These are phyloP conservation scores for Neodiprion fabricii DNA, from an alignment of 1,140 invertebrate genomes.

Conservation along the genomic window DNA sequence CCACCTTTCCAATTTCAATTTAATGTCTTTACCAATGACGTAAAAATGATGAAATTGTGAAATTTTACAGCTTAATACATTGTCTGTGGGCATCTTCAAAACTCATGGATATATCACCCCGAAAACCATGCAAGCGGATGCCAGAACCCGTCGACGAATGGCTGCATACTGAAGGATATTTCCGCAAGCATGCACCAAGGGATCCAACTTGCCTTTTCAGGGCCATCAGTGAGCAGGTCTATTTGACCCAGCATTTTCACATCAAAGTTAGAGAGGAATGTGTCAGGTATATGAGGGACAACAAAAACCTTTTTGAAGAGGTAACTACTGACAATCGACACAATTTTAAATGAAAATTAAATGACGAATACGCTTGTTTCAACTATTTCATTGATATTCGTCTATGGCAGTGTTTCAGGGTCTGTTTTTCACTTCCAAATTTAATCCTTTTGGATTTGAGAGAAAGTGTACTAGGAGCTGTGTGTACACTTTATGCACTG, in stretches of 20 bases:
- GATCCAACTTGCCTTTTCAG: constrained; percentile 87
- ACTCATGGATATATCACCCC: constrained; percentile 42
- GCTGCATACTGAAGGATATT: constrained; percentile 78
- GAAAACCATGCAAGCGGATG: constrained; percentile 45
- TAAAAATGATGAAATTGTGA: not conserved
- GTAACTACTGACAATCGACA: constrained; percentile 40
- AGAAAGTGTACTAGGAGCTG: constrained; percentile 17
- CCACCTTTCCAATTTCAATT: no score
- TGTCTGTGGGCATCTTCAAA: not conserved
- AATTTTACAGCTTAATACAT: not conserved
- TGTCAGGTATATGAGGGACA: constrained; percentile 72
- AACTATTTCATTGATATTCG: constrained; percentile 48
- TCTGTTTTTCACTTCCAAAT: constrained; percentile 39
- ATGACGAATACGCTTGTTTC: constrained; percentile 55
- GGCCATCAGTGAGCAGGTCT: constrained; percentile 85
- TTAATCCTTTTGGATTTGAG: constrained; percentile 30
- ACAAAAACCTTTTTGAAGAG: constrained; percentile 62
- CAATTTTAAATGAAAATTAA: not conserved
- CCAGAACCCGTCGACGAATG: constrained; percentile 73
- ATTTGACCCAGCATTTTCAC: constrained; percentile 78
- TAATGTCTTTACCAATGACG: no score
- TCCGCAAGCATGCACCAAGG: constrained; percentile 81
- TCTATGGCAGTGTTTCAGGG: constrained; percentile 44
- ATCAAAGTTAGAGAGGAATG: constrained; percentile 75
- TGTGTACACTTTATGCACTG: no score